Evolutionary conservation across 2,797 vertebrate species (phyloP).

Genomic region (Eleutherodactylus coqui): DNA sequence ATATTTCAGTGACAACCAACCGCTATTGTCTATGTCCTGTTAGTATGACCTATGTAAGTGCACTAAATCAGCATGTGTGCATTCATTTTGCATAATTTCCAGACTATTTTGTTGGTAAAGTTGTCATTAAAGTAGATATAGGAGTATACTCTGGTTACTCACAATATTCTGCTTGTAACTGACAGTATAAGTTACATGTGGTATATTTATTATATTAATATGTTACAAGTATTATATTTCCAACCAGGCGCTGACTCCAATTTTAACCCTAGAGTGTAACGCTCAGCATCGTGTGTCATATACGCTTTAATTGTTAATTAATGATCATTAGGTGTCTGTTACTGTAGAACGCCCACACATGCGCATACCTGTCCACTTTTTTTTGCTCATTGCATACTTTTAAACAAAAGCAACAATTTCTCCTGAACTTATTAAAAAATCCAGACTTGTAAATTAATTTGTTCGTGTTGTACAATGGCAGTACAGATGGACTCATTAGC

Average conservation of each 20-base stretch:
- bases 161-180: background rate
- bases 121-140: background rate
- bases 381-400: background rate
- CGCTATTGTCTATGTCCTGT: no score
- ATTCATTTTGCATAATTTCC: no score
- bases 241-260: no score
- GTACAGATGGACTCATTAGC: slow-evolving; percentile 99
- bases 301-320: background rate
- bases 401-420: slow-evolving; percentile 75
- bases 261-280: no score
- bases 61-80: no score
- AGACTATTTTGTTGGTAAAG: no score
- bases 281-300: background rate
- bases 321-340: background rate
- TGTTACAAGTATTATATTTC: no score
- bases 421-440: slow-evolving; percentile 80
- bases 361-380: slow-evolving; percentile 12
- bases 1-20: no score
- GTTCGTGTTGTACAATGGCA: slow-evolving; percentile 98
- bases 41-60: no score
- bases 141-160: background rate
- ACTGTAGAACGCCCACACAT: background rate
- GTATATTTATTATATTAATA: no score
- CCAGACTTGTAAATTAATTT: slow-evolving; percentile 99
- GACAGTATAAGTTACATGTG: background rate